Evolutionary conservation across 1,140 invertebrate genomes (phyloP).

Genomic region (Drosophila fuyamai): DNA sequence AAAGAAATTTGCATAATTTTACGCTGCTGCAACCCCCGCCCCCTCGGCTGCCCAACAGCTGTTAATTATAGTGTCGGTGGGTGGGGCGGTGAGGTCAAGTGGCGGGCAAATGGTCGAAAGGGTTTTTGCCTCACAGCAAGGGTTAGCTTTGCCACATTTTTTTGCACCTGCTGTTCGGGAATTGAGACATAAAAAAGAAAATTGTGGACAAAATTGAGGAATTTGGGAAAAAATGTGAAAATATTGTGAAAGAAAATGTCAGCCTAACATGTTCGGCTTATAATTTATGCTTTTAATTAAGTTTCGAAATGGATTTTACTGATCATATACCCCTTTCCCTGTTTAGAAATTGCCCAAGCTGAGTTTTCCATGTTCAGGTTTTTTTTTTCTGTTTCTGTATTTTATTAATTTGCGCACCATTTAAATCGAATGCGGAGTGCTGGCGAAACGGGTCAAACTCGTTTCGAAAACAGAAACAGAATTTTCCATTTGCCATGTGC

Average conservation of each 20-base stretch:
- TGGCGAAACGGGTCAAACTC: conserved; percentile 72
- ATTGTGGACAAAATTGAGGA: conserved; percentile 38
- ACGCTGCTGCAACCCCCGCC: conserved; percentile 52
- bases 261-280: conserved; percentile 64
- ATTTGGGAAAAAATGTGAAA: conserved; percentile 32
- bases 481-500: conserved; percentile 62
- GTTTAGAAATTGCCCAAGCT: conserved; percentile 22
- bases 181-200: conserved; percentile 78
- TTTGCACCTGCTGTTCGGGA: conserved; percentile 76
- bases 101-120: conserved; percentile 66
- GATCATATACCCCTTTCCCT: conserved; percentile 34
- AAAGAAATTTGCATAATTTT: conserved; percentile 83
- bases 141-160: conserved; percentile 47
- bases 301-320: conserved; percentile 41
- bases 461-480: conserved; percentile 68
- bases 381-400: conserved; percentile 4
- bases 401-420: conserved; percentile 45
- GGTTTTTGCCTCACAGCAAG: conserved; percentile 39
- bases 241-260: conserved; percentile 58
- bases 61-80: conserved; percentile 72
- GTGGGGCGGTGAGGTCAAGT: conserved; percentile 32
- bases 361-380: conserved; percentile 41
- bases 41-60: conserved; percentile 60
- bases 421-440: conserved; percentile 33
- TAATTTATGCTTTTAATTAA: conserved; percentile 82